Base-by-base conservation (phyloP, 2,797 vertebrate genomes). In the Microctenopoma stevenorrisi region DNA sequence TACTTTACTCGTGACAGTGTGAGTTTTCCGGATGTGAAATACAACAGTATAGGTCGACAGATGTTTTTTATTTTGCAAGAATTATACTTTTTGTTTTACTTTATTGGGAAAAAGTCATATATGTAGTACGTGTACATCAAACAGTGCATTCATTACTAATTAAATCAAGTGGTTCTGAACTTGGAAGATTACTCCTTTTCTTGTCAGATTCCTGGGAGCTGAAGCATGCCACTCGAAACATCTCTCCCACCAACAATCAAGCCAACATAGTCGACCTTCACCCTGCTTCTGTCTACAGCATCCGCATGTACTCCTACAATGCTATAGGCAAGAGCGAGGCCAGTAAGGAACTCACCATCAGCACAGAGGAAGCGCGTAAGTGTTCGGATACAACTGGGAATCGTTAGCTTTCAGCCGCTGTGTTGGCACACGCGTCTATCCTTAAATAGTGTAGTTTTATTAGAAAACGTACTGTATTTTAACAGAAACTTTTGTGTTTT, bases 301-400 rank as follows among this genome's bases (percentile, higher is more conserved):
- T 99, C 79, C 97, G 98, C 86, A 98, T 99, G 97, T 99, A 96
- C 83, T 99, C 97, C 56, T 98, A 98, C 93, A 99, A 99, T 79
- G 93, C 96, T 70, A 99, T 99, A 0, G 98, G 97, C 38, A 97
- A 96, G 78, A 98, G 98, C 0, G 96, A 98, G 83, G 96, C 98
- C 0, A 99, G 98, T 91, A 99, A 99, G 86, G 98, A 99, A 69
- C 95, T 99, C 74, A 99, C 97, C 72, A 93, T 98, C 90, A 99
- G 97, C 94, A 99, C 97, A 0, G 97, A 99, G 86, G 98, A 99
- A 94, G 98, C 98, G 26, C 96, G 98, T 98, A 86, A 79, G 94
- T 79, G 35, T 61, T 15, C 22, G n/a, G 13, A 37, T 9, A 62
- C 5, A 44, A 22, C 22, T 22, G 22, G 22, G 22, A 22, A 22